These are phyloP conservation scores for Platysternon megacephalum DNA, from an alignment of 2,113 vertebrate species.

Conservation along the genomic window DNA sequence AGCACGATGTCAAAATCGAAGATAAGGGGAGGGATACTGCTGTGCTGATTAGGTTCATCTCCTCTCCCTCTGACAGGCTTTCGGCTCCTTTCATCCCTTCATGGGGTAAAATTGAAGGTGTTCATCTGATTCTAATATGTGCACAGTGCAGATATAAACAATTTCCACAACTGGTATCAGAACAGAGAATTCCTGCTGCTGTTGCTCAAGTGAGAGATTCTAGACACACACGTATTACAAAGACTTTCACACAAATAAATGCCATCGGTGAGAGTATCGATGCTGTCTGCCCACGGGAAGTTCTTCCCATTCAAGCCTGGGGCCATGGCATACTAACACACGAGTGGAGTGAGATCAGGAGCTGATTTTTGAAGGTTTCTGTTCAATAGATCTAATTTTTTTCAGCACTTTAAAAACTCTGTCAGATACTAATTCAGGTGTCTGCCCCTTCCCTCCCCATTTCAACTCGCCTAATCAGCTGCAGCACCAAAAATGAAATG, in stretches of 20 bases:
- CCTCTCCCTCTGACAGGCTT: not conserved
- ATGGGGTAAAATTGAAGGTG: not conserved
- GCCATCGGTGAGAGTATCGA: rapidly evolving
- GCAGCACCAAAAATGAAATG: not conserved
- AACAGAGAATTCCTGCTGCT: not conserved
- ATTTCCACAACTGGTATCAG: rapidly evolving
- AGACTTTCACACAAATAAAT: not conserved
- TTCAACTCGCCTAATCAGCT: not conserved
- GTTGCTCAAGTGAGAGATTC: rapidly evolving
- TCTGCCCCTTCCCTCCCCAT: not conserved
- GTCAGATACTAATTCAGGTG: not conserved
- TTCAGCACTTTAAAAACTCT: not conserved
- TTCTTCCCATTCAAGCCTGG: not conserved
- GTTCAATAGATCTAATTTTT: not conserved
- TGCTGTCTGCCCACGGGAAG: rapidly evolving
- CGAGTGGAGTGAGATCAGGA: not conserved
- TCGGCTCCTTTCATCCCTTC: not conserved
- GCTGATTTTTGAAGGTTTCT: not conserved
- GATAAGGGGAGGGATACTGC: not conserved
- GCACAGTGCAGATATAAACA: rapidly evolving
- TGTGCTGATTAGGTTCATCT: not conserved
- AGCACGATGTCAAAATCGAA: not conserved
- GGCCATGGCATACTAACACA: not conserved
- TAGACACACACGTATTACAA: not conserved
- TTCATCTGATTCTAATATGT: not conserved